Evolutionary conservation across 2,797 vertebrate species (phyloP).

Genomic region (Pangasius macronema): DNA sequence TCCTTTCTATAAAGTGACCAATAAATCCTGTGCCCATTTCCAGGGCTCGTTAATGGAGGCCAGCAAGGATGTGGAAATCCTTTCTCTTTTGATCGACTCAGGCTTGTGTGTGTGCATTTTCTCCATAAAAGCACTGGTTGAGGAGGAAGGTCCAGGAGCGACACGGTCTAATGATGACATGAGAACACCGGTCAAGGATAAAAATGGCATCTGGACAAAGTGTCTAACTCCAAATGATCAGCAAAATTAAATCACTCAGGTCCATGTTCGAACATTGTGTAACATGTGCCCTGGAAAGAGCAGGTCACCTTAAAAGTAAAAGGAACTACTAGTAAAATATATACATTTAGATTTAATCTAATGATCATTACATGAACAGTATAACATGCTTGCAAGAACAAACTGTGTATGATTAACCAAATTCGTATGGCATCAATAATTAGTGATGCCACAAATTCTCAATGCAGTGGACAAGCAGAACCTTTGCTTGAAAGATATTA

Average conservation of each 20-base stretch:
- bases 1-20: constrained; percentile 47
- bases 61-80: constrained; percentile 36
- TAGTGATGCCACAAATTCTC: neutral
- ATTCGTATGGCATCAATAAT: neutral
- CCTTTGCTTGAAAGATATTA: neutral
- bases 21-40: constrained; percentile 46
- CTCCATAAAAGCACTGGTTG: constrained; percentile 29
- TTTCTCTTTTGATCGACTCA: constrained; percentile 48
- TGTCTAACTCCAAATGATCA: constrained; percentile 24
- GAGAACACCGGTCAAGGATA: constrained; percentile 30
- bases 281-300: neutral
- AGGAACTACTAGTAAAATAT: neutral
- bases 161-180: constrained; percentile 45
- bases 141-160: constrained; percentile 27
- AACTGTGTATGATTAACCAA: neutral
- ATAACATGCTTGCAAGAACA: neutral
- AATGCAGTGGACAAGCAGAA: neutral
- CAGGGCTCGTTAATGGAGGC: constrained; percentile 47
- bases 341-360: neutral
- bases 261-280: neutral
- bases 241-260: constrained; percentile 14
- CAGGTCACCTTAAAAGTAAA: constrained; percentile 6
- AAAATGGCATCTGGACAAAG: constrained; percentile 26
- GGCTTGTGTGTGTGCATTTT: constrained; percentile 29
- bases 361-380: neutral